A percentile compares a stretch with the other conserved stretches of the same genome.
Evolutionary conservation across 2,113 vertebrate species (phyloP).

Genomic region (Orientallactaga bullata): DNA sequence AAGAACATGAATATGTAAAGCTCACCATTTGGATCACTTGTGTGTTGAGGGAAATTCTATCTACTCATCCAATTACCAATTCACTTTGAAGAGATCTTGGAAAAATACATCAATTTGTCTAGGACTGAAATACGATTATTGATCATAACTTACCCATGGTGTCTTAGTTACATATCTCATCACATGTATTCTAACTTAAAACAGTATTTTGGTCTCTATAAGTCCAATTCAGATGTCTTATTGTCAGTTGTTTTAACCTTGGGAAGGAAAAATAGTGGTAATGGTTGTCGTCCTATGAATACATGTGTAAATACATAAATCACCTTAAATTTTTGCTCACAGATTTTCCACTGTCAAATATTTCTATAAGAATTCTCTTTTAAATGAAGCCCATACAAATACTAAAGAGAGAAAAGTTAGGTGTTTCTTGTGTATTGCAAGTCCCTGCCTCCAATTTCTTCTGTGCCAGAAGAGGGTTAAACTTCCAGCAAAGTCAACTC

Average conservation of each 20-base stretch:
- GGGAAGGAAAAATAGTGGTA: not conserved
- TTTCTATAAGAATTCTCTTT: not conserved
- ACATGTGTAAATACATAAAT: not conserved
- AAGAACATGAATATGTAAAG: not conserved
- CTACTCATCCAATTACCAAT: not conserved
- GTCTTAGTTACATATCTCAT: not conserved
- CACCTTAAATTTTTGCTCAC: not conserved
- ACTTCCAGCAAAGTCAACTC: constrained; percentile 19
- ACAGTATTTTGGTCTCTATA: not conserved
- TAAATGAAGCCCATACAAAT: not conserved
- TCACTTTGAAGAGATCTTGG: not conserved
- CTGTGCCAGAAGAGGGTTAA: not conserved
- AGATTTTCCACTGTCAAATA: not conserved
- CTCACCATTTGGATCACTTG: not conserved
- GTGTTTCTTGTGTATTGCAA: not conserved
- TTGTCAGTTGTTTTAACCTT: not conserved
- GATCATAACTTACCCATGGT: not conserved
- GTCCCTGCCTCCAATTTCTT: not conserved
- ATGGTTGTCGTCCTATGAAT: not conserved
- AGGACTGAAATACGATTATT: not conserved
- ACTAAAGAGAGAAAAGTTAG: not conserved
- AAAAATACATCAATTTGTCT: not conserved
- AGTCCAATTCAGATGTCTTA: not conserved
- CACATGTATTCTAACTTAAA: not conserved
- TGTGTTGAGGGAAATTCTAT: rapidly evolving